Base-by-base conservation (phyloP, 2,113 vertebrate species). In the Neopipo cinnamomea region DNA sequence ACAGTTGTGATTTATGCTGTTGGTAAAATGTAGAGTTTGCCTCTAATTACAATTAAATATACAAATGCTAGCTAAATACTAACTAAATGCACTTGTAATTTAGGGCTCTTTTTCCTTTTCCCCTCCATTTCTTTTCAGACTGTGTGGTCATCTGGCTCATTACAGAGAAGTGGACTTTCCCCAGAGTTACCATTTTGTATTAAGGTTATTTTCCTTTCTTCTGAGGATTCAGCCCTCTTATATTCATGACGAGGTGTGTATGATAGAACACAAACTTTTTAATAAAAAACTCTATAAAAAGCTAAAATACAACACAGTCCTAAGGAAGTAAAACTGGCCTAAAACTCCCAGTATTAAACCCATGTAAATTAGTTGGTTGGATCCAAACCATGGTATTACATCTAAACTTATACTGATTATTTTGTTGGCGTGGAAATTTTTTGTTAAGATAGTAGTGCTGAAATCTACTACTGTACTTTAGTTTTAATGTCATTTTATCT, bases 221-320 rank as follows among this genome's bases (percentile, higher is more conserved):
- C 95, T 98, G 59, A 96, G 97, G 85, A 90, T 98, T 74, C 95
- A 98, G 58, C 86, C 97, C 10, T 97, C 97, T 67, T 63, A 85
- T 25, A 96, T 98, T 67, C 98, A 98, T 59, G 96, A 98, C 3
- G 98, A 98, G 84, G 98, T 98, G 65, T 98, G 97, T 92, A 74
- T 94, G 75, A 89, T 98, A 93, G 98, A 98, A 95, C 97, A 97
- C 62, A 97, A 95, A 66, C 97, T 98, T 71, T 98, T 98, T 91
- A 71, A 96, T 88, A 88, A 88, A 92, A 97, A 93, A 71, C 91
- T 97, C 42, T 70, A 1, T 74, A 90, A 75, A 59, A 97, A 96
- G 85, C 76, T 77, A 28, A 97, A 86, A 87, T 74, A 67, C 68
- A 87, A 33, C 35, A 41, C 37, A 77, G 42, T 71, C 42, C 59